A percentile compares a stretch with the other conserved stretches of the same genome.
phyloP scores from a whole-genome alignment of 2,888 invertebrate genomes.

The Tolmerus cingulatus region DNA sequence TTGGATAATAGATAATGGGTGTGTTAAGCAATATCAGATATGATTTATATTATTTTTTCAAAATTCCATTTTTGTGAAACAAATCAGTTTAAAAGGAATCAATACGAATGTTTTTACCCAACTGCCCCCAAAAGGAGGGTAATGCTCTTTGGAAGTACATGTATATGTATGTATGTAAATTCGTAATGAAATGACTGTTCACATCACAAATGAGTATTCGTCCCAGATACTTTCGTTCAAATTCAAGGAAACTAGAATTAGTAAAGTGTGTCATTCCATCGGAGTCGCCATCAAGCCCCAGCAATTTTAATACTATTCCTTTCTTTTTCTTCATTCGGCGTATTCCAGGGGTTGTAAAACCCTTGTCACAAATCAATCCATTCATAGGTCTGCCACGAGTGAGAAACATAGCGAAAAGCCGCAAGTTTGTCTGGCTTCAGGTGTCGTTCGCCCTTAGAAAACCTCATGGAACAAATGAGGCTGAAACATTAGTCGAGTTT shows the following conservation, averaged over 20 bases:
- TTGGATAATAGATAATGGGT: too few species aligned
- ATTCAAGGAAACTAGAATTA: neutral
- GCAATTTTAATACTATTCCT: neutral
- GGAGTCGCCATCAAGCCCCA: neutral
- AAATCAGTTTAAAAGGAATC: too few species aligned
- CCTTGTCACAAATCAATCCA: neutral
- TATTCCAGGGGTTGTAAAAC: neutral
- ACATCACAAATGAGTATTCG: neutral
- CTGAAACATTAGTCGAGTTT: neutral
- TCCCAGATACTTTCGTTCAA: neutral
- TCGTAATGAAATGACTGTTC: neutral
- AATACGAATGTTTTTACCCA: too few species aligned
- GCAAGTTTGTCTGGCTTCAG: slow-evolving; percentile 18
- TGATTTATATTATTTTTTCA: too few species aligned
- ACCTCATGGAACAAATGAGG: neutral
- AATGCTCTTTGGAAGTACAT: too few species aligned
- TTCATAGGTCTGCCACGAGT: neutral
- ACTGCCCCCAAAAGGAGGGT: too few species aligned
- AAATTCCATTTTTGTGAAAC: too few species aligned
- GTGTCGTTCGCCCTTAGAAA: neutral
- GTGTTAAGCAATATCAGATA: too few species aligned
- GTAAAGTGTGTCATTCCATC: neutral
- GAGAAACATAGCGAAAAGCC: neutral
- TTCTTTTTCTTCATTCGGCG: neutral
- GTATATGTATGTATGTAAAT: too few species aligned